These are phyloP conservation scores for Escarpia spicata DNA, from an alignment of 2,888 invertebrate species.

Conservation along the genomic window DNA sequence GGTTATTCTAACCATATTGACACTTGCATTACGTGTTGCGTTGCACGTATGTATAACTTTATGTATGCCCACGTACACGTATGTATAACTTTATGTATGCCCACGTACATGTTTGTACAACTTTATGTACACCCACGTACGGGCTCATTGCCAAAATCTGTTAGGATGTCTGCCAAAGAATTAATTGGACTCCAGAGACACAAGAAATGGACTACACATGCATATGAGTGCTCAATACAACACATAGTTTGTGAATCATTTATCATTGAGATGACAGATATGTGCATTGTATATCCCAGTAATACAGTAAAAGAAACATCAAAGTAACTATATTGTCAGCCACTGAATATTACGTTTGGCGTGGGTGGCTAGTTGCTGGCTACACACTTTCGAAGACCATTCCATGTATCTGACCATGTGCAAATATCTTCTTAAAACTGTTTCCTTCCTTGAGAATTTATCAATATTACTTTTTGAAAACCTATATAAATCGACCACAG, in stretches of 20 bases:
- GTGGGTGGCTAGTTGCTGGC: background rate
- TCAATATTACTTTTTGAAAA: background rate
- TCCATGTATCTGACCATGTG: too few species aligned
- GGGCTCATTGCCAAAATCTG: background rate
- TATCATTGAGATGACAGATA: background rate
- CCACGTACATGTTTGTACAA: background rate
- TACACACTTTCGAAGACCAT: too few species aligned
- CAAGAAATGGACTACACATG: background rate
- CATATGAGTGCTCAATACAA: background rate
- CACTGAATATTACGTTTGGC: background rate
- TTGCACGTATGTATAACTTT: background rate
- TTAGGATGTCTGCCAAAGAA: background rate
- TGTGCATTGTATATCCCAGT: background rate
- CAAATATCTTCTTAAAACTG: background rate
- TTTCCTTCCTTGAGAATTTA: background rate
- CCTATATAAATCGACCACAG: background rate
- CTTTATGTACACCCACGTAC: background rate
- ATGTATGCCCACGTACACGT: background rate
- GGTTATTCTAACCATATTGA: too few species aligned
- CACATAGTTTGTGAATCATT: background rate
- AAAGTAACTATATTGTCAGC: background rate
- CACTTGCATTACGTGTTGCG: background rate
- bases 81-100: background rate
- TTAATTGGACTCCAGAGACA: background rate
- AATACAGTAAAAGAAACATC: background rate